Evolutionary conservation across 2,113 vertebrate species (phyloP).

Genomic region (Petromus typicus): DNA sequence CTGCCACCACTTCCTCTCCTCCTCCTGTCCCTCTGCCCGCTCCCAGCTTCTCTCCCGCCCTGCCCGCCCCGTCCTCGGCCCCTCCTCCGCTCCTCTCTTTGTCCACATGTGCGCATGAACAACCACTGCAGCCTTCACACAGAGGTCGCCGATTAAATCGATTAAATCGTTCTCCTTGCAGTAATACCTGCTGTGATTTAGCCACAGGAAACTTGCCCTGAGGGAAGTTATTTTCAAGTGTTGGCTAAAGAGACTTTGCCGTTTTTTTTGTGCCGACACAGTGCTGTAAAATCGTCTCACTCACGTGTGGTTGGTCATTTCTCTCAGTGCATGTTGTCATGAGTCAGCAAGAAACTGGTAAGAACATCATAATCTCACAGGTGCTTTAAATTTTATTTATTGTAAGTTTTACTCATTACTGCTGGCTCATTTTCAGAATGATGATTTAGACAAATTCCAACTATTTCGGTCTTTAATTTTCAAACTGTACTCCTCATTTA

Average conservation of each 20-base stretch:
- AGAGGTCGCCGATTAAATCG: not conserved
- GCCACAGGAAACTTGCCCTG: not conserved
- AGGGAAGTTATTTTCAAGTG: not conserved
- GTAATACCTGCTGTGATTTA: not conserved
- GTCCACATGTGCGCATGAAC: not conserved
- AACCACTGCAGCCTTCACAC: not conserved
- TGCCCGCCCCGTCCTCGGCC: too few relatives aligned
- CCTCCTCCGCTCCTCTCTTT: not conserved
- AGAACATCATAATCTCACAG: not conserved
- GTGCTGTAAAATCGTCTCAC: not conserved
- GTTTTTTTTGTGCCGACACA: constrained; percentile 1
- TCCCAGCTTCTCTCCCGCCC: not conserved
- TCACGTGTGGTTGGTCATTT: not conserved
- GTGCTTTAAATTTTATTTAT: not conserved
- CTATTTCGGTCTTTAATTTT: not conserved
- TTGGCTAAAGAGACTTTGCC: not conserved
- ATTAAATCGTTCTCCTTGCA: not conserved
- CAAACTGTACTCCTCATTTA: not conserved
- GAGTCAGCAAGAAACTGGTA: not conserved
- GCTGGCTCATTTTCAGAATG: constrained; percentile 37
- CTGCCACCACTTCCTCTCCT: not conserved
- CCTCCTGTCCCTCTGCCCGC: not conserved
- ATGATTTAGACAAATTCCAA: not conserved
- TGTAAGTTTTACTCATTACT: not conserved
- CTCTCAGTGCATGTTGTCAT: not conserved